Base-by-base conservation (phyloP, 2,888 invertebrate species). In the Cyclophora albipunctata region DNA sequence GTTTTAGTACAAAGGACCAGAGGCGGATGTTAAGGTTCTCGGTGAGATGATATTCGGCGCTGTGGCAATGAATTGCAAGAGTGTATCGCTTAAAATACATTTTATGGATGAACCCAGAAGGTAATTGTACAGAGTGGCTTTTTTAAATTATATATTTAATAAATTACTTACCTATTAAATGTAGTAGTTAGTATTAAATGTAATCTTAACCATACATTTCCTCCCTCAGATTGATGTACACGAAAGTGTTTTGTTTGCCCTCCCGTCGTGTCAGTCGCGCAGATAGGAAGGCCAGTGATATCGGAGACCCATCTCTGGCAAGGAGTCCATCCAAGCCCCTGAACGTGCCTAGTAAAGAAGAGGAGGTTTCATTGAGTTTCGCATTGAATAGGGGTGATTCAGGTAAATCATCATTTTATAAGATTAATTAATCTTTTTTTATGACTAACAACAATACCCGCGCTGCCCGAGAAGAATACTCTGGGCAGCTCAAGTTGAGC, bases 11-110 rank as follows among this genome's bases (percentile, higher is more conserved):
- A 91, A 90, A 69, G 92, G 92, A 45, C 91, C 93, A 52, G 83
- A 91, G 62, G 67, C 84, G 59, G 96, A 96, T 75, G 92, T 93
- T 52, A 91, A 91, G 59, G 90, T 92, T 58, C 90, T 97, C 73
- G 95, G 96, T 63, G 97, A 97, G 90, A 96, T 97, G 95, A 93
- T 97, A 66, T 97, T 97, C 78, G 97, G 97, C 4, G 93, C 96
- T 2, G 94, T 96, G 47, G 95, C 96, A 2, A 94, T 97, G 94
- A 94, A 95, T 61, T 96, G 93, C 81, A 92, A 93, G 70, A 96
- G 95, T 49, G 92, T 95, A 41, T 93, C 95, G n/a, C 90, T 96
- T 58, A 97, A 97, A 90, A 95, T 95, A 53, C 94, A 94, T 73
- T 90, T 91, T 54, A 90, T 93, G 73, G 84, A 89, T 62, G 84